These are phyloP conservation scores for Temnothorax ravouxi DNA, from an alignment of 2,888 invertebrate species.

Conservation along the genomic window DNA sequence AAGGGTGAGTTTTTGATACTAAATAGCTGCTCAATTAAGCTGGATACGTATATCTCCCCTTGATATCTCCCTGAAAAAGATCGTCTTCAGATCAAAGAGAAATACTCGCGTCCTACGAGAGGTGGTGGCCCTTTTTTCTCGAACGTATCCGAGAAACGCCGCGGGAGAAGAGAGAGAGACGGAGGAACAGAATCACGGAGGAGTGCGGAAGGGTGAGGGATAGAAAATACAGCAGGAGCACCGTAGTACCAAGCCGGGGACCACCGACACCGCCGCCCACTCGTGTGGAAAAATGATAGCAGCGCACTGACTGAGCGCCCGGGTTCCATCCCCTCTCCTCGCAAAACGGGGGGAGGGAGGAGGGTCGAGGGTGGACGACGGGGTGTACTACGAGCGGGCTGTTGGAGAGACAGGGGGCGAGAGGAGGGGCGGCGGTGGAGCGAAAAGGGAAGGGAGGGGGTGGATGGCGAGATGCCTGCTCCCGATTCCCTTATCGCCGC, in stretches of 20 bases:
- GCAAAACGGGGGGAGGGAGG: constrained; percentile 55
- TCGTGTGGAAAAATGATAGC: constrained; percentile 89
- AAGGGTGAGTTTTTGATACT: constrained; percentile 1
- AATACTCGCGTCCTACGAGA: constrained; percentile 63
- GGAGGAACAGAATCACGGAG: constrained; percentile 15
- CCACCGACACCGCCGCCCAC: constrained; percentile 84
- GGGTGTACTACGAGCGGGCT: constrained; percentile 67
- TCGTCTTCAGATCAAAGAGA: constrained; percentile 30
- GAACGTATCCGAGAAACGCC: constrained; percentile 83
- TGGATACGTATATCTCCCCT: constrained; percentile 14
- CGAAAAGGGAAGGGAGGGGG: constrained; percentile 56
- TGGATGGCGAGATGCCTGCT: constrained; percentile 81
- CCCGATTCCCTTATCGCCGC: constrained; percentile 85
- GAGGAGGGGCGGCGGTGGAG: constrained; percentile 52
- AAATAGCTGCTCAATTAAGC: constrained; percentile 21
- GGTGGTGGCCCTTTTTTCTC: constrained; percentile 66
- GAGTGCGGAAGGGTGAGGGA: constrained; percentile 18
- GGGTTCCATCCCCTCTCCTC: constrained; percentile 61
- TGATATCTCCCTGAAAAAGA: constrained; percentile 6
- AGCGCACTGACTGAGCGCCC: constrained; percentile 84
- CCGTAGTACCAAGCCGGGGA: constrained; percentile 73
- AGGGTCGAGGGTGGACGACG: constrained; percentile 81
- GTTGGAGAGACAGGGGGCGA: constrained; percentile 58
- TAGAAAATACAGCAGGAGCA: constrained; percentile 62
- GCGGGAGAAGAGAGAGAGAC: constrained; percentile 60